Evolutionary conservation across 2,888 invertebrate genomes (phyloP).

Genomic region (Cyclophora punctaria): DNA sequence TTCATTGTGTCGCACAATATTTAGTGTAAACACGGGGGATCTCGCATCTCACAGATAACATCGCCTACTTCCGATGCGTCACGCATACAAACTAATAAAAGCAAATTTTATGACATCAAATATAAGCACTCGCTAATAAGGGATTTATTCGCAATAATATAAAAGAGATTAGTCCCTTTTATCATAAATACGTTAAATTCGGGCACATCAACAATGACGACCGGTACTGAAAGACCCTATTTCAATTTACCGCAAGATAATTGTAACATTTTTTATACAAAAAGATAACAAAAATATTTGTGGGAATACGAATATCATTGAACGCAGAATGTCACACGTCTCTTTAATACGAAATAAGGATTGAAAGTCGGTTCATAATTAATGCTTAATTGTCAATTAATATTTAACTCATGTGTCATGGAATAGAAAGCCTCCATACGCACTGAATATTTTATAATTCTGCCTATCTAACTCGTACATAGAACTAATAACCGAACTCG

Average conservation of each 20-base stretch:
- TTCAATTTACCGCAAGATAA: constrained; percentile 8
- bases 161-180: constrained; percentile 58
- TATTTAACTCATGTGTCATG: constrained; percentile 48
- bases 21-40: constrained; percentile 71
- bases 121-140: constrained; percentile 47
- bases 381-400: constrained; percentile 48
- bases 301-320: no score
- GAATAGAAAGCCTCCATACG: constrained; percentile 44
- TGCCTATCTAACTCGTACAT: constrained; percentile 51
- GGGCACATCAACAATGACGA: constrained; percentile 22
- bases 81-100: constrained; percentile 52
- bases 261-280: constrained; percentile 2
- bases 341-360: constrained; percentile 13
- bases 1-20: constrained; percentile 73
- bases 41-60: constrained; percentile 56
- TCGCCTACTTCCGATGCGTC: constrained; percentile 57
- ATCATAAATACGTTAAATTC: constrained; percentile 41
- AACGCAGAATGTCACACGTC: constrained; percentile 1
- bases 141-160: constrained; percentile 58
- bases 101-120: constrained; percentile 54
- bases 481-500: constrained; percentile 54
- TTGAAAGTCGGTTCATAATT: constrained; percentile 27
- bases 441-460: constrained; percentile 47
- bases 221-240: constrained; percentile 10
- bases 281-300: neutral